Base-by-base conservation (phyloP, 2,797 vertebrate species). In the Lagorchestes hirsutus region DNA sequence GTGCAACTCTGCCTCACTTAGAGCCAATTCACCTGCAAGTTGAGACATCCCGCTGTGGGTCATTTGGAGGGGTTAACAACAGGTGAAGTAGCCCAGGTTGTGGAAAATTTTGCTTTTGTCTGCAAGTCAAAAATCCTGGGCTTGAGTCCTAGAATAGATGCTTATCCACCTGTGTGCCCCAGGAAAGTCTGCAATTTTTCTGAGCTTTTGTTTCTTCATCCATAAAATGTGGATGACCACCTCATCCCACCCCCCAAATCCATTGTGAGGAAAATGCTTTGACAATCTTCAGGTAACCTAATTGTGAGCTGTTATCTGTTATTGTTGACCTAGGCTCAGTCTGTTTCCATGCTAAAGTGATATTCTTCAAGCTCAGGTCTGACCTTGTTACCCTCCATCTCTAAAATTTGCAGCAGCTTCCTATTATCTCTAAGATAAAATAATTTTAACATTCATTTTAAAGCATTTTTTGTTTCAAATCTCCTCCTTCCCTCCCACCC, bases 161-260 rank as follows among this genome's bases (percentile, higher is more conserved):
- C 54, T 97, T 93, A 93, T 18, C 57, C 50, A 87, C 12, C 5
- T 93, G 18, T 67, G 95, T 87, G 92, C 59, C 14, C 87, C 94
- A n/a, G 92, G 82, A 57, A 57, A 94, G 62, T 46, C 54, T 34
- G 14, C 92, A 67, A 93, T 54, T 82, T 40, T 2, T 1, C 1
- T 6, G 34, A 95, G 24, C 18, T n/a, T 97, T 50, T 27, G 46
- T 92, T 94, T 94, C 67, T 92, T 55, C 52, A 10, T 93, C 58
- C 95, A 3, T 90, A 94, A 96, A 95, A 91, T 40, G 13, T 14
- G 54, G 40, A 34, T 59, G 57, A 54, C 46, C 56, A 34, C 28
- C 18, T 0, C 13, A 3, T 16, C 59, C 62, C 34, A 16, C 12
- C 31, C 34, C 34, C 16, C 55, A 55, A 67, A 46, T 40, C 67